Evolutionary conservation across 1,140 invertebrate species (phyloP), one percentile per base, ranked within the genome.

Genomic region (Drosophila murphyi): DNA sequence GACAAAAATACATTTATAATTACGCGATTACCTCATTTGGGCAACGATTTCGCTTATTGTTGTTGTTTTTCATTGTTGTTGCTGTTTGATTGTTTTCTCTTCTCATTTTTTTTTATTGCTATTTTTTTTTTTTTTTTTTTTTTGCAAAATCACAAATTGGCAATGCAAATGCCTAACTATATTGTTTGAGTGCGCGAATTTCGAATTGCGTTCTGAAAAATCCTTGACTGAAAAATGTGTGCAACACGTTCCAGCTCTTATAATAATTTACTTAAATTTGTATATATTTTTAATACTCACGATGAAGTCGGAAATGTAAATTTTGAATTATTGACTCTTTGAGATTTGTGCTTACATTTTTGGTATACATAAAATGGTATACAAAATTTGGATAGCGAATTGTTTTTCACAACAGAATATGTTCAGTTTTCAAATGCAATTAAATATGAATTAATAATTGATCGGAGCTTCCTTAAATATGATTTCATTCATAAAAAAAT

Each of bases 1-100:
- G 70, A 60, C 57, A 34, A 34, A 82, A 78, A 88, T 72, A 79
- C 57, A 83, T 82, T 92, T 92, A 92, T 90, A 83, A 92, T 92
- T 92, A 90, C 73, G 75, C 83, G 90, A 90, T 92, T 92, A 92
- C 90, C 90, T 92, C 90, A 92, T 92, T 90, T 91, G 78, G 81
- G 61, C 82, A 90, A 82, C 54, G 64, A 78, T 85, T 79, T 79
- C 64, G 68, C 67, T 41, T 74, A 61, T 80, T 72, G 56, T 72
- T 88, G 61, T 76, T 76, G 47, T 72, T 76, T 37, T 77, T 78
- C 20, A 32, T 64, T 62, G 50, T 37, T 54, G 34, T 39, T 31
- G 39, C 48, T 39, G 61, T 60, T 65, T 47, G 51, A 55, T 54
- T 54, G 48, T 67, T 54, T 60, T 70, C 62, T 62, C 67, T 74